Evolutionary conservation across 2,113 vertebrate species (phyloP), one percentile per base, ranked within the genome.

Genomic region (Platanista minor): DNA sequence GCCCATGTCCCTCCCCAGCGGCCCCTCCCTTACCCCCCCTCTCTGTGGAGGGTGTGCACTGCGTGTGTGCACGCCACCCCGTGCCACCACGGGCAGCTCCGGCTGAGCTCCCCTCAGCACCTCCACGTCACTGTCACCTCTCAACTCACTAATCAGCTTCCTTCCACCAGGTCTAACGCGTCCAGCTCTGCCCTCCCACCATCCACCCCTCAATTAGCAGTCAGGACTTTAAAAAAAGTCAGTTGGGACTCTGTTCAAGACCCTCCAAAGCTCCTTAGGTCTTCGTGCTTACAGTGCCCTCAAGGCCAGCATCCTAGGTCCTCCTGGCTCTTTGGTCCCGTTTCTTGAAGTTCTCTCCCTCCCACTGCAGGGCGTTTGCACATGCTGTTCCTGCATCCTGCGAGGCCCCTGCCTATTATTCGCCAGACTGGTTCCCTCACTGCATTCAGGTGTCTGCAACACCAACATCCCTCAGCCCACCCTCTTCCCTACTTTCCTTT

Each of bases 1-100:
- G 23, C 29, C 29, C 6, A 33, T 8, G 25, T 3, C 78, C 17
- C n/a, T 33, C 8, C 3, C 15, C 36, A 15, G 5, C 7, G 20
- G 61, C 21, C 33, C 5, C 7, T 36, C 17, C 3, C 27, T 27
- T 3, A 5, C 3, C 1, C 11, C n/a, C 0, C 29, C 1, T 15
- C 20, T 20, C 54, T 13, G 14, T 2, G 8, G 33, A 27, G 64
- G 14, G 43, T 5, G 5, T 78, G 75, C 31, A 14, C 2, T 1
- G 49, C 1, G 1, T n/a, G 43, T 21, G 57, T 7, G n/a, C 9
- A 14, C 7, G 2, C 0, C 8, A 11, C 20, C 8, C 27, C 8
- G 25, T 49, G 10, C 33, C 1, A 18, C 31, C 2, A 29, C 10
- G 1, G 3, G 46, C 31, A 78, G 75, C 75, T n/a, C 31, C 0